phyloP scores from a whole-genome alignment of 1,140 invertebrate genomes.

The Watersipora subatra region DNA sequence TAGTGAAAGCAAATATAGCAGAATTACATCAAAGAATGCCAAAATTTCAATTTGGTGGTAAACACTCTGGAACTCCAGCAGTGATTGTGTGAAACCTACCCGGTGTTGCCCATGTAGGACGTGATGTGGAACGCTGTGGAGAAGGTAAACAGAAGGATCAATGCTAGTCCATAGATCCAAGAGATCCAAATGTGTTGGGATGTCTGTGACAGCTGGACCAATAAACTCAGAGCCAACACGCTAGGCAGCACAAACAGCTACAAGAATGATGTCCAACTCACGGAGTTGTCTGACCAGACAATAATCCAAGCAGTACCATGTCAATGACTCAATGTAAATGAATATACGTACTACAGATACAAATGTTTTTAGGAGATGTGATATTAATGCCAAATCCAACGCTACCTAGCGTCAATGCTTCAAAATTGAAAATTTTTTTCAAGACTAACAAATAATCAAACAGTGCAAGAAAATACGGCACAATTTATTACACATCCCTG shows the following conservation, averaged over 20 bases:
- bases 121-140: conserved; percentile 82
- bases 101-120: conserved; percentile 49
- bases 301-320: no score
- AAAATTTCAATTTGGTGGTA: neutral
- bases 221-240: conserved; percentile 13
- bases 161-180: conserved; percentile 66
- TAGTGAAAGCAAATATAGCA: neutral
- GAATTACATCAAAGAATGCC: neutral
- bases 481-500: no score
- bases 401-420: no score
- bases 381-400: neutral
- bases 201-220: conserved; percentile 56
- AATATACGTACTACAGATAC: neutral
- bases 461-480: no score
- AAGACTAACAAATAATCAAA: no score
- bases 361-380: neutral
- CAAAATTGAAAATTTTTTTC: no score
- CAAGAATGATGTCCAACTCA: neutral
- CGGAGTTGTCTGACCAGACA: no score
- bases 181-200: conserved; percentile 62
- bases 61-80: neutral
- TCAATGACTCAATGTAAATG: neutral
- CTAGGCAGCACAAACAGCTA: neutral
- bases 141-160: conserved; percentile 70
- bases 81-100: conserved; percentile 20